Evolutionary conservation across 2,113 vertebrate genomes (phyloP).

Genomic region (Daboia siamensis): DNA sequence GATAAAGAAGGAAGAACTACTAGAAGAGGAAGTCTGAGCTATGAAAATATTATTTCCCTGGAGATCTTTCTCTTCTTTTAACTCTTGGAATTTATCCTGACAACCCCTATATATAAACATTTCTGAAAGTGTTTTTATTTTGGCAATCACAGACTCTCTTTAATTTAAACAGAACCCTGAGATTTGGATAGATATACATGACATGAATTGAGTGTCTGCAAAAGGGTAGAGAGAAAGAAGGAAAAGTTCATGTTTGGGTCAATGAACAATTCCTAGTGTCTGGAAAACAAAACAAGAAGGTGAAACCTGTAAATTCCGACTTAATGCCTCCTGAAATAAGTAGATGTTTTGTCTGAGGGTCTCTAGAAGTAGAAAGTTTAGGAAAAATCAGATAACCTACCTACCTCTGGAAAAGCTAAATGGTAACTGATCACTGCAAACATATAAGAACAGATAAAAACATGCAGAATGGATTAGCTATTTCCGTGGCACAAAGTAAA

Average conservation of each 20-base stretch:
- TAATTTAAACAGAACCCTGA: conserved; percentile 44
- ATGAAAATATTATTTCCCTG: conserved; percentile 38
- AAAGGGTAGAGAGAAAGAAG: conserved; percentile 42
- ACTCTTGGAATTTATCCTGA: conserved; percentile 7
- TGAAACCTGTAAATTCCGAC: conserved; percentile 23
- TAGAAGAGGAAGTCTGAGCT: conserved; percentile 1
- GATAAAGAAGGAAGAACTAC: conserved; percentile 3
- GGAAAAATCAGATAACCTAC: conserved; percentile 15
- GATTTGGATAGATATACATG: conserved; percentile 39
- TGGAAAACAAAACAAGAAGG: conserved; percentile 47
- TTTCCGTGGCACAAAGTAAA: background rate
- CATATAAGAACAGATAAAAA: background rate
- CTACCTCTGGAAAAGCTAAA: conserved; percentile 19
- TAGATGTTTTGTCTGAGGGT: conserved; percentile 24
- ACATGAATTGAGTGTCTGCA: conserved; percentile 48
- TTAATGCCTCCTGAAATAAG: conserved; percentile 28
- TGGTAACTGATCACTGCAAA: conserved; percentile 35
- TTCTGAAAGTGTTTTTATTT: conserved; percentile 46
- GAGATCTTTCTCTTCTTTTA: background rate
- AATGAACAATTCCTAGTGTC: conserved; percentile 51
- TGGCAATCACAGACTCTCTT: conserved; percentile 38
- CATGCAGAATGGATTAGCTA: background rate
- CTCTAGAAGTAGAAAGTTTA: conserved; percentile 1
- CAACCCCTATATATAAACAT: conserved; percentile 6
- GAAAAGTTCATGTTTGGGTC: conserved; percentile 62